Evolutionary conservation across 2,888 invertebrate genomes (phyloP).

Genomic region (Ethmia dodecea): DNA sequence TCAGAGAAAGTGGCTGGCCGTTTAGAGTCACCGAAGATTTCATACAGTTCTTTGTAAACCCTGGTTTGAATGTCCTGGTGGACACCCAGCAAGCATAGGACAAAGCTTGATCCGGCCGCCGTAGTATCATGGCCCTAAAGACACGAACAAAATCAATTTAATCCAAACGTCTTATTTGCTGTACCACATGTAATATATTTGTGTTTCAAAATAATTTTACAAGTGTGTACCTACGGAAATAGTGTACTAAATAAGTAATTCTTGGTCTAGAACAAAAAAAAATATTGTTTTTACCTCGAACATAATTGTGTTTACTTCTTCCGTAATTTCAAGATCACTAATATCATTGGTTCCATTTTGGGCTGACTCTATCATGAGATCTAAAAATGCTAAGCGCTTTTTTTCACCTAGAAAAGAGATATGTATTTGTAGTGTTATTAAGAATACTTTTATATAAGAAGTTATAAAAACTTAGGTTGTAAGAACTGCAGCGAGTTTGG

Average conservation of each 20-base stretch:
- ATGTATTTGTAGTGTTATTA: neutral
- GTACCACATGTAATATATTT: neutral
- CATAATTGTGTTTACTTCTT: conserved; percentile 93
- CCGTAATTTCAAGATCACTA: conserved; percentile 88
- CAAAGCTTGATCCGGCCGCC: conserved; percentile 90
- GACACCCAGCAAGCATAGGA: conserved; percentile 87
- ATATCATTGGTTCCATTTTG: conserved; percentile 84
- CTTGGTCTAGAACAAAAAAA: no score
- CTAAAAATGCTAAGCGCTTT: conserved; percentile 91
- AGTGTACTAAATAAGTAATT: no score
- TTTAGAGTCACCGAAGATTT: conserved; percentile 87
- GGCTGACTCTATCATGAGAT: conserved; percentile 90
- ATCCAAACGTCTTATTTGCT: no score
- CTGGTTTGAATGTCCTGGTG: conserved; percentile 87
- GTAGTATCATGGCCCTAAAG: conserved; percentile 68
- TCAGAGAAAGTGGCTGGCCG: conserved; percentile 86
- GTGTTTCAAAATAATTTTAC: no score
- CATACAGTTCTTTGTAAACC: conserved; percentile 84
- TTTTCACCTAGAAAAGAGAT: conserved; percentile 78
- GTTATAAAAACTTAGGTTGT: no score
- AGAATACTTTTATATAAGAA: neutral
- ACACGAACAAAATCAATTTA: no score
- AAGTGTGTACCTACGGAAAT: no score
- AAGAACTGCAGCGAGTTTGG: neutral
- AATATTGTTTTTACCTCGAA: conserved; percentile 87